A percentile compares a stretch with the other conserved stretches of the same genome.
Evolutionary conservation across 2,888 invertebrate species (phyloP).

Genomic region (Meandrusa payeni): DNA sequence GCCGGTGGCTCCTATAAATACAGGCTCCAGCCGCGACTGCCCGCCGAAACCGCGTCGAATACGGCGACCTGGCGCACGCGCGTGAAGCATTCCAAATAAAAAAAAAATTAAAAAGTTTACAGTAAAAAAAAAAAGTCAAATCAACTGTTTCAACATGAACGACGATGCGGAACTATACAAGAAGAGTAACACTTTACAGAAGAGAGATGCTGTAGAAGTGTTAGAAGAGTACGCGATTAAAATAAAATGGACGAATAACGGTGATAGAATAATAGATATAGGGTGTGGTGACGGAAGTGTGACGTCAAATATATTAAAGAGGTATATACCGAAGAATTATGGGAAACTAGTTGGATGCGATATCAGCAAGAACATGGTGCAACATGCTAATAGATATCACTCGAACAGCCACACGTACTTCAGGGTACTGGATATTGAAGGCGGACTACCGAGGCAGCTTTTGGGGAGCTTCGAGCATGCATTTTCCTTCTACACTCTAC

Average conservation of each 20-base stretch:
- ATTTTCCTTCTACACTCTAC: constrained; percentile 89
- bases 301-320: constrained; percentile 80
- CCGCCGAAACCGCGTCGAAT: constrained; percentile 59
- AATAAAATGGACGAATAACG: constrained; percentile 77
- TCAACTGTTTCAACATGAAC: constrained; percentile 58
- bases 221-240: constrained; percentile 82
- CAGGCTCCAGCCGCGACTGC: constrained; percentile 53
- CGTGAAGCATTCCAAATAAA: constrained; percentile 31
- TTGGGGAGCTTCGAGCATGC: constrained; percentile 82
- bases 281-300: constrained; percentile 89
- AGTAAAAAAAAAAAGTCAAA: constrained; percentile 30
- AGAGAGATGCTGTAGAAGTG: constrained; percentile 77
- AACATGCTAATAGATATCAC: constrained; percentile 81
- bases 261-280: constrained; percentile 82
- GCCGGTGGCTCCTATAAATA: constrained; percentile 63
- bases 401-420: constrained; percentile 67
- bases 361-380: constrained; percentile 86
- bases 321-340: constrained; percentile 79
- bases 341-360: constrained; percentile 83
- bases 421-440: constrained; percentile 80
- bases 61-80: constrained; percentile 52
- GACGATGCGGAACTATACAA: constrained; percentile 85
- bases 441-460: constrained; percentile 67
- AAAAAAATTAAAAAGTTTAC: constrained; percentile 25
- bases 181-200: constrained; percentile 84